A percentile compares a stretch with the other conserved stretches of the same genome.
Evolutionary conservation across 1,140 invertebrate species (phyloP).

Genomic region (Diachasma alloeum): DNA sequence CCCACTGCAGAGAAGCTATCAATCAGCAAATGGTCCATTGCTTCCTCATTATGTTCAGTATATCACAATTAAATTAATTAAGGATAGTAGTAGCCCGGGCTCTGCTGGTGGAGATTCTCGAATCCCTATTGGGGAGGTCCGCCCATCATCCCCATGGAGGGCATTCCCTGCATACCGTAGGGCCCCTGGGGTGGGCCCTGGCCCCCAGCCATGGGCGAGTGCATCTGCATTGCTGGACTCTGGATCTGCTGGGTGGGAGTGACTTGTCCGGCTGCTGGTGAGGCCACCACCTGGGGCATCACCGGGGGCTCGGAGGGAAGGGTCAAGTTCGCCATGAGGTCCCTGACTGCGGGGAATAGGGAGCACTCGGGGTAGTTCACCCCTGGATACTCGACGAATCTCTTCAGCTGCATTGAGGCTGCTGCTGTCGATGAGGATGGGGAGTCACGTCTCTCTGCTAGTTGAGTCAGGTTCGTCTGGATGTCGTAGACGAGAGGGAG

Average conservation of each 20-base stretch:
- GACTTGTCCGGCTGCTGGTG: constrained; percentile 60
- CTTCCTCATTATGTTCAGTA: not conserved
- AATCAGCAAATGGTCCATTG: not conserved
- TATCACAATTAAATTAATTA: not conserved
- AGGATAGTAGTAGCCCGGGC: too few relatives aligned
- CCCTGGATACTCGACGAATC: constrained; percentile 73
- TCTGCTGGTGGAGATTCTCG: not conserved
- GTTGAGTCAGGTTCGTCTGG: constrained; percentile 82
- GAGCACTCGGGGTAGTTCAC: constrained; percentile 80
- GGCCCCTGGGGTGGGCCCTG: constrained; percentile 61
- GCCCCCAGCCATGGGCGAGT: constrained; percentile 60
- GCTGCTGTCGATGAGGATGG: constrained; percentile 71
- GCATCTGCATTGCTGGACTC: constrained; percentile 67
- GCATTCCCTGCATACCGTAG: constrained; percentile 57
- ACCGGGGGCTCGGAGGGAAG: constrained; percentile 74
- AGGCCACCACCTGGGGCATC: constrained; percentile 59
- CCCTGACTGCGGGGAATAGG: constrained; percentile 86
- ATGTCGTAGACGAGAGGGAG: constrained; percentile 91
- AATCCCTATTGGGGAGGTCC: constrained; percentile 57
- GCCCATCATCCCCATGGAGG: constrained; percentile 67
- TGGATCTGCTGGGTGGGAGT: constrained; percentile 67
- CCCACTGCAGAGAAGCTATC: not conserved
- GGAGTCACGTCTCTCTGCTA: constrained; percentile 81
- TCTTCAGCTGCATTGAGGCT: constrained; percentile 73
- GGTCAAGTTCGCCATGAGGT: constrained; percentile 82